phyloP scores from a whole-genome alignment of 2,797 vertebrate species.

The Lepus oiostolus region DNA sequence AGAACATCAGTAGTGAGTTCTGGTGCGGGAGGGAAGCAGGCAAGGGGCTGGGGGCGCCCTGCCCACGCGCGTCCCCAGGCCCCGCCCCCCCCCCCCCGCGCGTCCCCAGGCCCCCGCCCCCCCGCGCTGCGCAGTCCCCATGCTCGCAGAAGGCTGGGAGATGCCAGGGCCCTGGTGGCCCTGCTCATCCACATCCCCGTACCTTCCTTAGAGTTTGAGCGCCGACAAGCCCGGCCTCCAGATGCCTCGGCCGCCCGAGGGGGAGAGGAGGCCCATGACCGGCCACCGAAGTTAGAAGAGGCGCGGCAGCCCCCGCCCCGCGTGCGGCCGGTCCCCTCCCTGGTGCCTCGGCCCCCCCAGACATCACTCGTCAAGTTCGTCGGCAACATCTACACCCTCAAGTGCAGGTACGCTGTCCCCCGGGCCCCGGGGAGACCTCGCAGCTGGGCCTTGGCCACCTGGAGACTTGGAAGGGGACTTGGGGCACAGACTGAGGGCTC shows the following conservation, averaged over 20 bases:
- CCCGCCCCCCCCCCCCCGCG: not conserved
- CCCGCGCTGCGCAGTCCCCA: not conserved
- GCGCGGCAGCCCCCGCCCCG: constrained; percentile 92
- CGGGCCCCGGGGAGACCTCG: not conserved
- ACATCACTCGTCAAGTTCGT: constrained; percentile 96
- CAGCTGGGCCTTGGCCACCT: not conserved
- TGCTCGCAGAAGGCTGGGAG: not conserved
- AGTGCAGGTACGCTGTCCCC: constrained; percentile 93
- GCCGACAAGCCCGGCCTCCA: constrained; percentile 90
- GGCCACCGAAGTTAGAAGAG: constrained; percentile 89
- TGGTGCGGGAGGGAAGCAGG: constrained; percentile 77
- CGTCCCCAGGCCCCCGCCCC: no score
- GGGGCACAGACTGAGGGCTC: not conserved
- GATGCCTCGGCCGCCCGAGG: constrained; percentile 91
- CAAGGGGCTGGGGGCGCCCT: not conserved
- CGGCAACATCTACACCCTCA: constrained; percentile 97
- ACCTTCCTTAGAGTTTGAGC: constrained; percentile 91
- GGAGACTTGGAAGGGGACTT: not conserved
- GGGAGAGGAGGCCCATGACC: constrained; percentile 87
- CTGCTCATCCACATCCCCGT: not conserved
- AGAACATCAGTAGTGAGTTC: constrained; percentile 93
- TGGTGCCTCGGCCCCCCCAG: constrained; percentile 96
- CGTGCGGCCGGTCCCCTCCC: constrained; percentile 94
- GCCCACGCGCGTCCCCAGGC: not conserved
- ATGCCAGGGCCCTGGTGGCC: not conserved